Evolutionary conservation across 2,888 invertebrate genomes (phyloP).

Genomic region (Chaetogeoica ovagalla): DNA sequence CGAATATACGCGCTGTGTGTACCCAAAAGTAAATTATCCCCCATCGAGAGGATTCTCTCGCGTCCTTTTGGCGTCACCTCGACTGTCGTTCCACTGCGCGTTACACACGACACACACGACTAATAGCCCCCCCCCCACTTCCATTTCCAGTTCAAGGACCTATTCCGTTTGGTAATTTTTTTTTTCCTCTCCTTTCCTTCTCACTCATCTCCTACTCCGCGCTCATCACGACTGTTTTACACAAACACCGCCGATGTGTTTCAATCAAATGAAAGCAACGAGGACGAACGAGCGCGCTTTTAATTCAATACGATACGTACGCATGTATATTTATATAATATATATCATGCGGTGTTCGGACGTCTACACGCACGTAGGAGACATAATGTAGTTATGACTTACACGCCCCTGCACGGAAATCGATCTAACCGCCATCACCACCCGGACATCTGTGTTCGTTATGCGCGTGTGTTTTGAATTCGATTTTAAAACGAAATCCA

Average conservation of each 20-base stretch:
- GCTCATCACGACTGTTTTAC: neutral
- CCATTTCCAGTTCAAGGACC: constrained; percentile 24
- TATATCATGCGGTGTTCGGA: neutral
- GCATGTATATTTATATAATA: neutral
- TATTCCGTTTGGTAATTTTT: neutral
- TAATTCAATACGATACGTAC: constrained; percentile 13
- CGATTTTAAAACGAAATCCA: no score
- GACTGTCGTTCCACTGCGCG: neutral
- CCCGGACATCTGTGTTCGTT: no score
- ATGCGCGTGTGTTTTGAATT: no score
- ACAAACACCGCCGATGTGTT: neutral
- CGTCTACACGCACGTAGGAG: no score
- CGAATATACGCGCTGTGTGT: constrained; percentile 3
- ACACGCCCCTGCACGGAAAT: no score
- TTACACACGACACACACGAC: neutral
- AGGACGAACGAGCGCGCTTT: neutral
- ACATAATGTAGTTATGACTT: neutral
- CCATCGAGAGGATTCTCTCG: constrained; percentile 31
- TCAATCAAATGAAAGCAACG: constrained; percentile 10
- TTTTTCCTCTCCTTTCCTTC: neutral
- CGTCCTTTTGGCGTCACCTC: constrained; percentile 25
- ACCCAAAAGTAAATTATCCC: constrained; percentile 49
- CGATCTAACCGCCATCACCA: no score
- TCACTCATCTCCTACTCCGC: neutral
- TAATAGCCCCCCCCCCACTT: no score